Evolutionary conservation across 2,113 vertebrate genomes (phyloP).

Genomic region (Perognathus longimembris): DNA sequence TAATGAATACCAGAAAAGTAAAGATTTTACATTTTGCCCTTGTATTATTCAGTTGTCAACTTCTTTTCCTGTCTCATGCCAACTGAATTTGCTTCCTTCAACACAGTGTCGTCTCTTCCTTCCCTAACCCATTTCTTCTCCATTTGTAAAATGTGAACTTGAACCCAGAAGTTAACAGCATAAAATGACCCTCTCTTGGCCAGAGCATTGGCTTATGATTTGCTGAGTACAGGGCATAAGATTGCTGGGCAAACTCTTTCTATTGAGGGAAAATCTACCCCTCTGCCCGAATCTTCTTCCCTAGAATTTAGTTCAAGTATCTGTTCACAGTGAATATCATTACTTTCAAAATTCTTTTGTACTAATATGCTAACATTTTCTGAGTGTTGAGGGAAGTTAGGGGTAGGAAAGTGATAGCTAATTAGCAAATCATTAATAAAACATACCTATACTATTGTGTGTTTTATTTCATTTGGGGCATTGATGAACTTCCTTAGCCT

Average conservation of each 20-base stretch:
- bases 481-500: constrained; percentile 10
- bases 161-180: background rate
- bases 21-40: background rate
- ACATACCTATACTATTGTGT: background rate
- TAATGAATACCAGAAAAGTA: background rate
- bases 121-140: background rate
- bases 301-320: background rate
- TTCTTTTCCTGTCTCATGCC: background rate
- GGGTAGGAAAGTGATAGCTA: background rate
- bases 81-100: background rate
- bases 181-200: background rate
- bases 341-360: constrained; percentile 26
- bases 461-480: background rate
- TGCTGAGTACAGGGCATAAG: background rate
- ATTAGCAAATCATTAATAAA: constrained; percentile 29
- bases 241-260: background rate
- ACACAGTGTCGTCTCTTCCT: background rate
- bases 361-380: constrained; percentile 21
- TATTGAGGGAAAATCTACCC: background rate
- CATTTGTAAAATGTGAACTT: background rate
- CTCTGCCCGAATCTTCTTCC: background rate
- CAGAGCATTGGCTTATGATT: background rate
- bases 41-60: background rate
- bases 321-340: background rate
- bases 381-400: background rate